These are phyloP conservation scores for Chaetodon trifasciatus DNA, from an alignment of 2,797 vertebrate genomes.

Conservation along the genomic window DNA sequence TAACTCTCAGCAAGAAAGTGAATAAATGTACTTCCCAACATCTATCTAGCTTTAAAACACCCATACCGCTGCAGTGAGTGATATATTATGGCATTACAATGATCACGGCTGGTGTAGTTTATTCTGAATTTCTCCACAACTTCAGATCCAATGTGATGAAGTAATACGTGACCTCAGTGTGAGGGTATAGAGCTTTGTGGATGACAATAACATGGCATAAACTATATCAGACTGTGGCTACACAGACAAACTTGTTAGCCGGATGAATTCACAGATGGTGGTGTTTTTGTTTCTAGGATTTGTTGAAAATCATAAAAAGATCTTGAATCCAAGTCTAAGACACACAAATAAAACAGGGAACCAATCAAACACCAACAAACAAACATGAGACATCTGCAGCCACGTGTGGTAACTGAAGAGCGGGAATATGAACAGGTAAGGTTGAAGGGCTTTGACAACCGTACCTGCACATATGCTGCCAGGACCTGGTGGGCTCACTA, in stretches of 20 bases:
- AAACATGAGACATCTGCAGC: constrained; percentile 21
- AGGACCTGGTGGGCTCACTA: constrained; percentile 85
- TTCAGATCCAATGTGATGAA: not conserved
- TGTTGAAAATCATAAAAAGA: not conserved
- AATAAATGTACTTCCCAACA: not conserved
- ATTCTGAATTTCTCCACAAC: not conserved
- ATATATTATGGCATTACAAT: not conserved
- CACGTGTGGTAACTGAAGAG: constrained; percentile 22
- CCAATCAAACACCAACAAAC: constrained; percentile 2
- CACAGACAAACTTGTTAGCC: not conserved
- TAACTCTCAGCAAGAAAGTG: not conserved
- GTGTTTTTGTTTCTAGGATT: not conserved
- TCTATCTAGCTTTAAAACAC: not conserved
- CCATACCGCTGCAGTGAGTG: not conserved
- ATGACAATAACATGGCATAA: not conserved
- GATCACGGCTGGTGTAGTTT: not conserved
- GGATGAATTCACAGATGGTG: not conserved
- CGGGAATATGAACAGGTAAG: constrained; percentile 69
- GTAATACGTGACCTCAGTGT: not conserved
- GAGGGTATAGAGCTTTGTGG: not conserved
- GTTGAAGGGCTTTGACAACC: constrained; percentile 62
- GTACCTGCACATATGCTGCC: constrained; percentile 88
- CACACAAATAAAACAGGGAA: not conserved
- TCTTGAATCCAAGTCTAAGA: constrained; percentile 2
- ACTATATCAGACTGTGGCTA: not conserved